Conservation (phyloP, 2,113 vertebrate genomes). For the Andinoacara biseriatus region DNA sequence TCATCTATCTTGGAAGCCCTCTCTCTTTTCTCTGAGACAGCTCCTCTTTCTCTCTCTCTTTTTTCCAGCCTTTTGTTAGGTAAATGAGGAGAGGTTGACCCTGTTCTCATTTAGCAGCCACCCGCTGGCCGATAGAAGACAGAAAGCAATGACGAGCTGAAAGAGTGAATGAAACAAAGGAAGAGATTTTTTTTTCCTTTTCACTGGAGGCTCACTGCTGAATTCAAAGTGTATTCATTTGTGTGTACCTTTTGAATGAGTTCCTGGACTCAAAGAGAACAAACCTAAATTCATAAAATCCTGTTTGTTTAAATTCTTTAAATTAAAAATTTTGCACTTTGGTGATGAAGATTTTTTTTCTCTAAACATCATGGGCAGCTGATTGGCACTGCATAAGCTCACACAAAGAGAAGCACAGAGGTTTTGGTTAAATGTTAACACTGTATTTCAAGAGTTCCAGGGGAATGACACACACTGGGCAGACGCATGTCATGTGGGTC, state of each 20-base stretch:
- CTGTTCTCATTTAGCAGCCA: slow-evolving; percentile 65
- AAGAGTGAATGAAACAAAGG: slow-evolving; percentile 58
- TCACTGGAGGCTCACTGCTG: slow-evolving; percentile 23
- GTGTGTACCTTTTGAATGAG: slow-evolving; percentile 5
- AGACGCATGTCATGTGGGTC: no score
- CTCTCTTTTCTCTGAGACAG: slow-evolving; percentile 58
- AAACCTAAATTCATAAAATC: no score
- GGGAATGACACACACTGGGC: no score
- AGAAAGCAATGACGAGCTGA: slow-evolving; percentile 56
- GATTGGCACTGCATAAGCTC: no score
- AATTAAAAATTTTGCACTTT: no score
- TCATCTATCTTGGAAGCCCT: slow-evolving; percentile 59
- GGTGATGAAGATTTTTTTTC: no score
- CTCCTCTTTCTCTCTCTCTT: slow-evolving; percentile 58
- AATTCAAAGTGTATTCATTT: slow-evolving; percentile 38
- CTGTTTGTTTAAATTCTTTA: no score
- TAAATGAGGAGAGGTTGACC: slow-evolving; percentile 71
- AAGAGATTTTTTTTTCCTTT: slow-evolving; percentile 30
- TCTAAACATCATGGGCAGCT: no score
- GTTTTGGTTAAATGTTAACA: no score
- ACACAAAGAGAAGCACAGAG: no score
- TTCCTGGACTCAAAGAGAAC: neutral
- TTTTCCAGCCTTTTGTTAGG: slow-evolving; percentile 69
- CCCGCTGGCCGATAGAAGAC: slow-evolving; percentile 56
- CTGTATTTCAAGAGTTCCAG: no score